These are phyloP conservation scores for Vicugna pacos DNA, from an alignment of 2,113 vertebrate species.

Conservation along the genomic window DNA sequence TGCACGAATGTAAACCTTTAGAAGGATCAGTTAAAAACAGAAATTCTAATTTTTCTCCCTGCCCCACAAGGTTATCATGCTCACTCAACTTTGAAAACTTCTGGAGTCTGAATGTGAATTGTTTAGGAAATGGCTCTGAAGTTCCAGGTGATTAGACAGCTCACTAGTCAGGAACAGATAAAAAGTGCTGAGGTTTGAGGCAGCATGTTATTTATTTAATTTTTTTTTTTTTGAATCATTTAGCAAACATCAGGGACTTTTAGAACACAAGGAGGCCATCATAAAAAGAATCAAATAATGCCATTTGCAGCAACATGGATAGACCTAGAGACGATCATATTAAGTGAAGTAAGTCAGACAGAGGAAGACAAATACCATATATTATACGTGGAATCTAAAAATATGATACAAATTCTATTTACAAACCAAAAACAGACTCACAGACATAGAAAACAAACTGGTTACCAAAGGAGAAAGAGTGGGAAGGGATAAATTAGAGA, in stretches of 20 bases:
- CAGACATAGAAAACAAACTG: too few relatives aligned
- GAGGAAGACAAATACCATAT: too few relatives aligned
- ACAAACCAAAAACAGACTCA: too few relatives aligned
- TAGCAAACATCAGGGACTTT: slow-evolving; percentile 22
- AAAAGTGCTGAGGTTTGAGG: neutral
- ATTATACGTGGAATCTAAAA: too few relatives aligned
- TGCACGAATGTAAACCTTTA: neutral
- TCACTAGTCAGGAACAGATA: neutral
- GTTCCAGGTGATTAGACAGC: neutral
- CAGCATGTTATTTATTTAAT: neutral
- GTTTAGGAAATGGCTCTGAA: neutral
- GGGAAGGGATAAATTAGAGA: too few relatives aligned
- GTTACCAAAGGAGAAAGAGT: too few relatives aligned
- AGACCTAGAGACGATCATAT: too few relatives aligned
- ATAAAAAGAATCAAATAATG: too few relatives aligned
- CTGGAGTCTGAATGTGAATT: neutral
- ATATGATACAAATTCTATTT: too few relatives aligned
- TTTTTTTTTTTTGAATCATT: neutral
- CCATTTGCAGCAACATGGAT: too few relatives aligned
- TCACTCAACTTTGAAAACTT: slow-evolving; percentile 40
- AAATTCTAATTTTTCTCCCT: slow-evolving; percentile 47
- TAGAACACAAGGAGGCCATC: neutral
- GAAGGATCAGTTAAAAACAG: slow-evolving; percentile 7
- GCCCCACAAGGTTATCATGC: neutral
- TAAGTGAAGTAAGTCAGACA: too few relatives aligned